Evolutionary conservation across 2,113 vertebrate species (phyloP).

Genomic region (Colius striatus): DNA sequence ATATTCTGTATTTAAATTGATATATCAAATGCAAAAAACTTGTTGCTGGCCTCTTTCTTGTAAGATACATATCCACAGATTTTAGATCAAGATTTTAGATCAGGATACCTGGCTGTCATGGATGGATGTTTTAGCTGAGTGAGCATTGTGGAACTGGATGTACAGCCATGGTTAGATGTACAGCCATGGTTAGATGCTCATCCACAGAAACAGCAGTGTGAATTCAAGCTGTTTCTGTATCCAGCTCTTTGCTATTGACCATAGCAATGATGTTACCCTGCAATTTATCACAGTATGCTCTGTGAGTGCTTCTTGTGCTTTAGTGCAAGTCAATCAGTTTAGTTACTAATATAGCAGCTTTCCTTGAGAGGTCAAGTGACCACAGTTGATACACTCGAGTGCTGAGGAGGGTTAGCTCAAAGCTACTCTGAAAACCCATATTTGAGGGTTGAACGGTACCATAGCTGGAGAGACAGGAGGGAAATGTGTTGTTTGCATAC

Average conservation of each 20-base stretch:
- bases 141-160: not conserved
- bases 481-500: not conserved
- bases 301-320: not conserved
- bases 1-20: not conserved
- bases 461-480: not conserved
- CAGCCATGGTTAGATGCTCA: not conserved
- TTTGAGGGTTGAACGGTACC: not conserved
- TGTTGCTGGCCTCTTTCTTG: not conserved
- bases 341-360: not conserved
- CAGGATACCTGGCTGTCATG: not conserved
- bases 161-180: not conserved
- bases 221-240: not conserved
- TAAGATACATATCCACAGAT: not conserved
- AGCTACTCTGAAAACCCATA: not conserved
- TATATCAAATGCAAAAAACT: not conserved
- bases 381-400: not conserved
- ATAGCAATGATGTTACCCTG: not conserved
- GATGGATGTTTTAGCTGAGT: not conserved
- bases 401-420: not conserved
- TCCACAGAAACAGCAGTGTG: not conserved
- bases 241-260: not conserved
- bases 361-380: not conserved
- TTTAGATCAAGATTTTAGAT: not conserved
- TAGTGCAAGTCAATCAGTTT: not conserved
- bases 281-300: not conserved